These are phyloP conservation scores for Aurelia sp. DNA, from an alignment of 30 jellyfish, hydroid and myxozoan species.

Conservation along the genomic window DNA sequence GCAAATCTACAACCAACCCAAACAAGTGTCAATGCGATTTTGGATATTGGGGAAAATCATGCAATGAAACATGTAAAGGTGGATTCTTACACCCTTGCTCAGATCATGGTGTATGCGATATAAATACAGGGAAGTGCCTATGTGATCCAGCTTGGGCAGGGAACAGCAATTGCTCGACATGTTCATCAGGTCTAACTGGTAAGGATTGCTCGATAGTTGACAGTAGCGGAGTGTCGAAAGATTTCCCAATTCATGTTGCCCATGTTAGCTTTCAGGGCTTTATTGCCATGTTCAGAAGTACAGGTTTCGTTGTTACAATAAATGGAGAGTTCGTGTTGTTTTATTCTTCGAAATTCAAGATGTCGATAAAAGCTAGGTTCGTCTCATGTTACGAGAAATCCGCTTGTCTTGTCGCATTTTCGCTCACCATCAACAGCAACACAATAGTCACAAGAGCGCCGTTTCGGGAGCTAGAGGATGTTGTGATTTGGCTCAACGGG, in stretches of 20 bases:
- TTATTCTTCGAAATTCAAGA: slow-evolving; percentile 39
- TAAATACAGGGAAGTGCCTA: slow-evolving; percentile 34
- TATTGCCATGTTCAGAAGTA: slow-evolving; percentile 39
- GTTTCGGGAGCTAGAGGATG: slow-evolving; percentile 4
- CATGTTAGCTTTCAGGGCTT: slow-evolving; percentile 49
- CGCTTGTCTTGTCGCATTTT: slow-evolving; percentile 40
- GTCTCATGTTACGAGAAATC: slow-evolving; percentile 38
- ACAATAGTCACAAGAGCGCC: slow-evolving; percentile 48
- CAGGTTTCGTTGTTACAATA: slow-evolving; percentile 5
- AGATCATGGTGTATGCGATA: slow-evolving; percentile 66
- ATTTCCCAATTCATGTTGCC: slow-evolving; percentile 16
- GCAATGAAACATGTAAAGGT: slow-evolving; percentile 62
- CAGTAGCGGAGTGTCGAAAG: background rate
- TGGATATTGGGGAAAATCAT: slow-evolving; percentile 67
- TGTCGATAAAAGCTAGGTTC: slow-evolving; percentile 43
- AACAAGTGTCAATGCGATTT: slow-evolving; percentile 47
- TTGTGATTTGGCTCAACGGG: slow-evolving; percentile 52
- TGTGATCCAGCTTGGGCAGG: slow-evolving; percentile 62
- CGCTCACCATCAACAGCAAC: slow-evolving; percentile 1
- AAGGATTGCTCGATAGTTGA: slow-evolving; percentile 28
- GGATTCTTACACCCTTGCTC: slow-evolving; percentile 64
- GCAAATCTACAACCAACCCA: slow-evolving; percentile 1
- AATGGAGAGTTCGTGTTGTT: slow-evolving; percentile 45
- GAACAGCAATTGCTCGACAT: slow-evolving; percentile 39
- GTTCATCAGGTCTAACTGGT: slow-evolving; percentile 53